A percentile compares a stretch with the other conserved stretches of the same genome.
phyloP scores from a whole-genome alignment of 2,888 invertebrate genomes.

The Drosophila recens region DNA sequence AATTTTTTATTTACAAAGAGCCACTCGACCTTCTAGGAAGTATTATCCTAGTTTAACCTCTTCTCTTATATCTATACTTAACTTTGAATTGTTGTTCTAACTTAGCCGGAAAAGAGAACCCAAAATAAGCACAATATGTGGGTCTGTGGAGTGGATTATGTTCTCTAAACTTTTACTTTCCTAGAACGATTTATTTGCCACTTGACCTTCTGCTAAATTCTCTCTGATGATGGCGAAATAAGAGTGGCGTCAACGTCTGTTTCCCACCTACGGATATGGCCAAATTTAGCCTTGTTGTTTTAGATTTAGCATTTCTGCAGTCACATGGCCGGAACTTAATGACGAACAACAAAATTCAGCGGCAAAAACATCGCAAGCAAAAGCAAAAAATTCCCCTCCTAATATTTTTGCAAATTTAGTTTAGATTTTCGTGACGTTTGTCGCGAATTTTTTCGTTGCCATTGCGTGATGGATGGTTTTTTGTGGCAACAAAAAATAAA shows the following conservation, averaged over 20 bases:
- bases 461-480: slow-evolving; percentile 56
- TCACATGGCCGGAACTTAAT: slow-evolving; percentile 54
- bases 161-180: slow-evolving; percentile 21
- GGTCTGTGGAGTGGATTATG: not conserved
- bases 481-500: slow-evolving; percentile 8
- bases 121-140: not conserved
- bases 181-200: slow-evolving; percentile 3
- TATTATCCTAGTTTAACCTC: not conserved
- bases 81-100: not conserved
- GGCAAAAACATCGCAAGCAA: slow-evolving; percentile 9
- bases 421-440: slow-evolving; percentile 65
- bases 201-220: slow-evolving; percentile 20
- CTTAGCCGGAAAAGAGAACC: not conserved
- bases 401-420: slow-evolving; percentile 28
- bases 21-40: not conserved
- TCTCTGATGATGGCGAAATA: slow-evolving; percentile 22
- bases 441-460: slow-evolving; percentile 42
- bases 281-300: slow-evolving; percentile 54
- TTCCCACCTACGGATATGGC: slow-evolving; percentile 30
- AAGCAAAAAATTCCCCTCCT: slow-evolving; percentile 16
- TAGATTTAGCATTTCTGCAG: slow-evolving; percentile 35
- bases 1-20: not conserved
- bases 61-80: not conserved
- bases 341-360: slow-evolving; percentile 32
- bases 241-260: slow-evolving; percentile 23